phyloP scores from a whole-genome alignment of 2,113 vertebrate genomes.

The Serinus canaria region DNA sequence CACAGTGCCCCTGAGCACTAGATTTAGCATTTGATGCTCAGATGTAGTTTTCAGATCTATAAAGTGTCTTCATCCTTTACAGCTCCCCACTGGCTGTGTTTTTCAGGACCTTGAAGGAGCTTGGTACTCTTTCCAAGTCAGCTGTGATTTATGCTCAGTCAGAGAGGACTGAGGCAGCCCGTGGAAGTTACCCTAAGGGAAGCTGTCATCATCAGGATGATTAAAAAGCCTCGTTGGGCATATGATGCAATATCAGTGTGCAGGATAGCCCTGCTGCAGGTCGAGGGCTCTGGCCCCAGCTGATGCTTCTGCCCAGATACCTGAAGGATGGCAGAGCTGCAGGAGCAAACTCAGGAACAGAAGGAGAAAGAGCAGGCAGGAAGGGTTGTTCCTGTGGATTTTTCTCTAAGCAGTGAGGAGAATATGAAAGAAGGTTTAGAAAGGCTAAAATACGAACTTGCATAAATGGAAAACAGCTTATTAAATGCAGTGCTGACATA shows the following conservation, averaged over 20 bases:
- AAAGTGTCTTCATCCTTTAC: not conserved
- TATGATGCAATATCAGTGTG: rapidly evolving
- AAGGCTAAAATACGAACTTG: not conserved
- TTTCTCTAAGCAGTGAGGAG: not conserved
- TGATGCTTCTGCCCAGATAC: not conserved
- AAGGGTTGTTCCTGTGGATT: not conserved
- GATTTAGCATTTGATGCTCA: not conserved
- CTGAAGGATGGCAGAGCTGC: not conserved
- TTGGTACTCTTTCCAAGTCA: not conserved
- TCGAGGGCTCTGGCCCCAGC: rapidly evolving
- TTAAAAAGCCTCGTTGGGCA: not conserved
- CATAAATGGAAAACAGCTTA: not conserved
- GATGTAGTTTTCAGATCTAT: not conserved
- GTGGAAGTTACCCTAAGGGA: not conserved
- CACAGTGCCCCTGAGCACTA: rapidly evolving
- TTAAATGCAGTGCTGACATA: not conserved
- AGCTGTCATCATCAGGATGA: not conserved
- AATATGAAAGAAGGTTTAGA: not conserved
- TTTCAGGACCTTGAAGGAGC: not conserved
- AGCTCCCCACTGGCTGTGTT: not conserved
- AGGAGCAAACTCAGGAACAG: not conserved
- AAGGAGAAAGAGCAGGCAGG: not conserved
- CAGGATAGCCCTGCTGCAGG: not conserved
- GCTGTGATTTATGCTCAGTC: not conserved
- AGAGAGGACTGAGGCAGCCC: not conserved